Evolutionary conservation across 2,797 vertebrate genomes (phyloP).

Genomic region (Molossus alvarezi): DNA sequence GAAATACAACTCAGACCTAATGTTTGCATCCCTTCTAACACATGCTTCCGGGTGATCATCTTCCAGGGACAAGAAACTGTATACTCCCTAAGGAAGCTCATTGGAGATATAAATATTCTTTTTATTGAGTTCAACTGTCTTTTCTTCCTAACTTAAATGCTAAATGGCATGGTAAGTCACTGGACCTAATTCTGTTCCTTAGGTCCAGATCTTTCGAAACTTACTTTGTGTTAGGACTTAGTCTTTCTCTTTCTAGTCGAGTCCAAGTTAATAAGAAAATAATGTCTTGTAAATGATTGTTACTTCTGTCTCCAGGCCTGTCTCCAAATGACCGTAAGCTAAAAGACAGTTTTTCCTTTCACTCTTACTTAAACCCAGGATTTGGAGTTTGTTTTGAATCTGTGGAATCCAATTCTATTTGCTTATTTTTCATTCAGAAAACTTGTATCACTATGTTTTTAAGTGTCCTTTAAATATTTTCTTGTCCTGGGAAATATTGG

Average conservation of each 20-base stretch:
- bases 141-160: constrained; percentile 9
- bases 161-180: background rate
- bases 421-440: constrained; percentile 56
- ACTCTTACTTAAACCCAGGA: background rate
- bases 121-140: constrained; percentile 42
- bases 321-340: constrained; percentile 43
- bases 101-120: constrained; percentile 58
- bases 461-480: constrained; percentile 3
- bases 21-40: background rate
- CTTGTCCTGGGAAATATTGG: background rate
- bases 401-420: background rate
- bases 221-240: background rate
- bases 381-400: constrained; percentile 29
- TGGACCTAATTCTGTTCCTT: background rate
- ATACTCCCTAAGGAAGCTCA: constrained; percentile 18
- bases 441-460: background rate
- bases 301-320: background rate
- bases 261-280: constrained; percentile 47
- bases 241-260: constrained; percentile 63
- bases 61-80: constrained; percentile 63
- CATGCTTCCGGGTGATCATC: constrained; percentile 8
- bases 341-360: constrained; percentile 36
- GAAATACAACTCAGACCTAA: background rate
- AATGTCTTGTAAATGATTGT: constrained; percentile 19
- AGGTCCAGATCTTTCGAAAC: background rate